A percentile compares a stretch with the other conserved stretches of the same genome.
These are phyloP conservation scores for Bujurquina vittata DNA, from an alignment of 2,113 vertebrate genomes.

Conservation along the genomic window DNA sequence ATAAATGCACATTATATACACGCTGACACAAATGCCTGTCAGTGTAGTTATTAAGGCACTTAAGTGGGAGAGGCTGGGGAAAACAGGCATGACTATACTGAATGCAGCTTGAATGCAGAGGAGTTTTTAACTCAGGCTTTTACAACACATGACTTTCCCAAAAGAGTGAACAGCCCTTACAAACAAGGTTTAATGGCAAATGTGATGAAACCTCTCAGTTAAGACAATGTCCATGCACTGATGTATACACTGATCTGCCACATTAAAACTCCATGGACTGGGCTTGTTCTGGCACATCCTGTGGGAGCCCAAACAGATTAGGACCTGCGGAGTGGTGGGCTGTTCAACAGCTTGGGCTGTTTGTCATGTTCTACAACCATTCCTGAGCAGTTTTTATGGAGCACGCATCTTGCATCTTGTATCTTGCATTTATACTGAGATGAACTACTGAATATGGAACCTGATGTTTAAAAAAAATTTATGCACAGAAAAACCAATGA, in stretches of 20 bases:
- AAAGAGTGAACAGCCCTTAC: conserved; percentile 26
- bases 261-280: background rate
- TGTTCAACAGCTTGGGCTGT: background rate
- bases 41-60: conserved; percentile 76
- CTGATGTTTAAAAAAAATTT: background rate
- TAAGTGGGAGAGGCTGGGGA: conserved; percentile 44
- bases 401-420: too few species aligned
- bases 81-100: conserved; percentile 29
- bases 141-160: conserved; percentile 7
- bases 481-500: conserved; percentile 6
- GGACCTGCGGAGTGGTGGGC: background rate
- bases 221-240: conserved; percentile 11
- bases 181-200: conserved; percentile 25
- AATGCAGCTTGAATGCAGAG: conserved; percentile 14
- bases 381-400: background rate
- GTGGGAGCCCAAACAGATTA: background rate
- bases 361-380: background rate
- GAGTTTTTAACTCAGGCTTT: conserved; percentile 10
- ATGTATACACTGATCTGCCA: background rate
- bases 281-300: background rate
- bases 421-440: conserved; percentile 6
- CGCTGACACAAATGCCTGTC: conserved; percentile 58
- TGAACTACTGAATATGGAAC: background rate
- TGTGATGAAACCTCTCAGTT: background rate
- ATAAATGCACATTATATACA: conserved; percentile 62